Evolutionary conservation across 1,140 invertebrate genomes (phyloP).

Genomic region (Gryon sp.): DNA sequence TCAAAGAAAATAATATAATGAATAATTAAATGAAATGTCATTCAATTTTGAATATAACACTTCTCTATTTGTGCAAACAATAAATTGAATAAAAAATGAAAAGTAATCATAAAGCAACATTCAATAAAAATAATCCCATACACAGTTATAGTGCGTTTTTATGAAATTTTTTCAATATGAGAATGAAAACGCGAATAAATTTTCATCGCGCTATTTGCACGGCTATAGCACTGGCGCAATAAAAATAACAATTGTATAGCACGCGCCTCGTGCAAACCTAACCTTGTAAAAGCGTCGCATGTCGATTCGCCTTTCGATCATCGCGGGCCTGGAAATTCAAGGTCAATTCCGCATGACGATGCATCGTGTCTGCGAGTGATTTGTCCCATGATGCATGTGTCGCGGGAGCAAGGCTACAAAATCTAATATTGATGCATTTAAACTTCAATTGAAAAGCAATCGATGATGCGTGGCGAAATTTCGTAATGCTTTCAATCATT

Average conservation of each 20-base stretch:
- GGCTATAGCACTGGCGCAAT: slow-evolving; percentile 58
- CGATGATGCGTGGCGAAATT: slow-evolving; percentile 3
- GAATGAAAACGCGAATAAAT: slow-evolving; percentile 53
- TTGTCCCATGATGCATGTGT: slow-evolving; percentile 33
- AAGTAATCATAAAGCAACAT: no score
- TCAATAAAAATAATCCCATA: no score
- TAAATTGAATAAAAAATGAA: no score
- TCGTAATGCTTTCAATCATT: slow-evolving; percentile 25
- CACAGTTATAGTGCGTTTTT: no score
- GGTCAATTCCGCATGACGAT: slow-evolving; percentile 63
- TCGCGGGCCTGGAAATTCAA: slow-evolving; percentile 69
- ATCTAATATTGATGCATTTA: slow-evolving; percentile 20
- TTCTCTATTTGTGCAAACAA: no score
- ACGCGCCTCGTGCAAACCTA: slow-evolving; percentile 59
- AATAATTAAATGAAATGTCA: no score
- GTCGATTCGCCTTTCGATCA: slow-evolving; percentile 67
- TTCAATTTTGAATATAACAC: no score
- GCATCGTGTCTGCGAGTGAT: slow-evolving; percentile 51
- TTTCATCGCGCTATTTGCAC: slow-evolving; percentile 50
- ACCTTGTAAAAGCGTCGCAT: slow-evolving; percentile 57
- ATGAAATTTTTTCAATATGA: no score
- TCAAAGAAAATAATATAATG: no score
- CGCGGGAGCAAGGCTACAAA: slow-evolving; percentile 37
- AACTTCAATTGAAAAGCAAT: slow-evolving; percentile 22
- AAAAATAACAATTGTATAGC: slow-evolving; percentile 64